Evolutionary conservation across 2,797 vertebrate genomes (phyloP).

Genomic region (Crax fasciolata): DNA sequence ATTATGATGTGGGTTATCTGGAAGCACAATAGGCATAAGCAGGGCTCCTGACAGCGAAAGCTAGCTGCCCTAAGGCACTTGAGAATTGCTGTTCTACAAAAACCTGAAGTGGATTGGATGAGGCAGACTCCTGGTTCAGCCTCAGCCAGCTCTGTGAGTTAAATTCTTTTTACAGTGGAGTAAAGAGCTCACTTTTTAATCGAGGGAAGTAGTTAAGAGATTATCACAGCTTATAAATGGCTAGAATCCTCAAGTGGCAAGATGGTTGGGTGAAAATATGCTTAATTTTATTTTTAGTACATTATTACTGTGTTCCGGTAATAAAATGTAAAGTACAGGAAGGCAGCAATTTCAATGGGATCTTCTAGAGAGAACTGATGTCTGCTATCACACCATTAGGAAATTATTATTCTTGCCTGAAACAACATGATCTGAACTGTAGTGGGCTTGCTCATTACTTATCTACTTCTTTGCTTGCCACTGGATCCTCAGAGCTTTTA

Average conservation of each 20-base stretch:
- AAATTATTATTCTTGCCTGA: neutral
- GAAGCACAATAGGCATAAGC: neutral
- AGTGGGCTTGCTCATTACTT: neutral
- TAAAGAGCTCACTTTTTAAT: neutral
- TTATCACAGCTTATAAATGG: slow-evolving; percentile 43
- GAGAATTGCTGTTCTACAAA: neutral
- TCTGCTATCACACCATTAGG: neutral
- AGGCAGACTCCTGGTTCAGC: neutral
- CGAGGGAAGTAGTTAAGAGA: slow-evolving; percentile 56
- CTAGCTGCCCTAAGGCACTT: neutral
- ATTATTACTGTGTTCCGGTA: slow-evolving; percentile 25
- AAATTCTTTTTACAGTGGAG: neutral
- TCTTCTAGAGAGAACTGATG: slow-evolving; percentile 4
- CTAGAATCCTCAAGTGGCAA: slow-evolving; percentile 35
- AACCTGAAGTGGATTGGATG: neutral
- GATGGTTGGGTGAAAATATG: neutral
- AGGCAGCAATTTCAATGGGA: slow-evolving; percentile 19
- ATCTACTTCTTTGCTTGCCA: slow-evolving; percentile 6
- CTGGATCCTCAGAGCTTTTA: slow-evolving; percentile 4
- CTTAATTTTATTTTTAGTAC: slow-evolving; percentile 69
- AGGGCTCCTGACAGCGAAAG: neutral
- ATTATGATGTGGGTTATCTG: neutral
- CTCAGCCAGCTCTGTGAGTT: neutral
- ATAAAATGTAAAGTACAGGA: slow-evolving; percentile 62
- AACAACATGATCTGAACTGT: neutral